Evolutionary conservation across 2,888 invertebrate genomes (phyloP), one percentile per base, ranked within the genome.

Genomic region (Chironomus tentans): DNA sequence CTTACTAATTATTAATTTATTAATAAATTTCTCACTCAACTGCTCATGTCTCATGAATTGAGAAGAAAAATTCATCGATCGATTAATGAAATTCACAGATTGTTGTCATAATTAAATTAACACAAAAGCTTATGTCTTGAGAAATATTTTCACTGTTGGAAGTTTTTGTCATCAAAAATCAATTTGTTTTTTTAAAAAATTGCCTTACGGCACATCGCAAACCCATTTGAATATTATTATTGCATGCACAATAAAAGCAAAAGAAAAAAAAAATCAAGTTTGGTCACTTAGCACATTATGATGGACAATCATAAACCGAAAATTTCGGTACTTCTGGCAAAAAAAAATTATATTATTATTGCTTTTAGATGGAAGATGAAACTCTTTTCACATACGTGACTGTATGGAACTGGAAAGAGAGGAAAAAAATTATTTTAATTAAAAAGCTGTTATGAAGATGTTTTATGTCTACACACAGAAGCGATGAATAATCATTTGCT

Each of bases 401-500:
- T 13, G 6, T 65, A 15, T 13, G 13, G 12, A 65, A 22, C 21
- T 18, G 65, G n/a, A 13, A 28, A 68, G 24, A 68, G 24, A 22
- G 5, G 28, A 68, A 15, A 56, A 50, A 56, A 18, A 56, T 50
- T 50, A 50, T 48, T 70, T 70, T 48, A 47, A 70, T 48, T 70
- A 48, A 70, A 70, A 46, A 15, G 56, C 56, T 56, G 56, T 56
- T 56, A 56, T 56, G 56, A 56, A 56, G 56, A 15, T 56, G 22
- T 6, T 21, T 50, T 18, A 56, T 68, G 38, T 13, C 13, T n/a
- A 18, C 3, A 71, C 18, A 71, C 71, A 71, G 50, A 56, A 71
- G 71, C 71, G 71, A 71, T 56, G 71, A 70, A 71, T 71, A 71
- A 71, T 71, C 50, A 71, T 71, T 56, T 71, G 71, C 22, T 71